Conservation (phyloP, 2,113 vertebrate genomes). For the Nibea albiflora region DNA sequence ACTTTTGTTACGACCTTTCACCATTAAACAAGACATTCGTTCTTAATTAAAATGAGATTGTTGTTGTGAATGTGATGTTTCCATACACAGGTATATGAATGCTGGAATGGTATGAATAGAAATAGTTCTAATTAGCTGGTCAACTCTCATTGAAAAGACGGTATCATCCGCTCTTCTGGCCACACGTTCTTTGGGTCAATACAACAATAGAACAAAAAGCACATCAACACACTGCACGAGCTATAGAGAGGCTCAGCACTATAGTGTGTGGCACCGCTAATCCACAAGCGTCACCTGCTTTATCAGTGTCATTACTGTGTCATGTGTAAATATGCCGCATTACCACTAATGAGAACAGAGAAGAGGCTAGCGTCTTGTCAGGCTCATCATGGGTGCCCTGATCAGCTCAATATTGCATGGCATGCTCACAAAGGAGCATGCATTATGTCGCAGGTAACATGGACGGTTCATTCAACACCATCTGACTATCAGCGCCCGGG, state of each 20-base stretch:
- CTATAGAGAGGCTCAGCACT: conserved; percentile 29
- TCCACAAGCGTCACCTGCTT: conserved; percentile 27
- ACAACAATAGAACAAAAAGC: conserved; percentile 46
- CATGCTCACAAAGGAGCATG: conserved; percentile 54
- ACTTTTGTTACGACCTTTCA: conserved; percentile 25
- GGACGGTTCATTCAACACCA: conserved; percentile 59
- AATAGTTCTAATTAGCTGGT: conserved; percentile 59
- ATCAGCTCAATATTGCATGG: conserved; percentile 49
- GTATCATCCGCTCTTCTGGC: conserved; percentile 60
- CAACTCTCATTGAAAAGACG: conserved; percentile 46
- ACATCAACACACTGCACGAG: conserved; percentile 31
- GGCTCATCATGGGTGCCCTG: conserved; percentile 38
- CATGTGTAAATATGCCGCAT: conserved; percentile 53
- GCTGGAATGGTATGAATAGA: conserved; percentile 25
- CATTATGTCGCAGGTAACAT: conserved; percentile 50
- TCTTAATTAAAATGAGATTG: conserved; percentile 31
- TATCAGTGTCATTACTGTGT: conserved; percentile 52
- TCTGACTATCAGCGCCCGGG: conserved; percentile 46
- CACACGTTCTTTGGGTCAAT: conserved; percentile 63
- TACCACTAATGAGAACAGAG: conserved; percentile 63
- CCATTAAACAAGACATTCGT: conserved; percentile 7
- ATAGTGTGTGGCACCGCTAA: conserved; percentile 12
- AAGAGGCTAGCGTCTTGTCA: conserved; percentile 33
- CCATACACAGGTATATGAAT: neutral
- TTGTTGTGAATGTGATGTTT: conserved; percentile 2